Percentiles rank a stretch among this genome's conserved stretches.
phyloP scores from a whole-genome alignment of 2,888 invertebrate genomes.

The Spodoptera exigua region DNA sequence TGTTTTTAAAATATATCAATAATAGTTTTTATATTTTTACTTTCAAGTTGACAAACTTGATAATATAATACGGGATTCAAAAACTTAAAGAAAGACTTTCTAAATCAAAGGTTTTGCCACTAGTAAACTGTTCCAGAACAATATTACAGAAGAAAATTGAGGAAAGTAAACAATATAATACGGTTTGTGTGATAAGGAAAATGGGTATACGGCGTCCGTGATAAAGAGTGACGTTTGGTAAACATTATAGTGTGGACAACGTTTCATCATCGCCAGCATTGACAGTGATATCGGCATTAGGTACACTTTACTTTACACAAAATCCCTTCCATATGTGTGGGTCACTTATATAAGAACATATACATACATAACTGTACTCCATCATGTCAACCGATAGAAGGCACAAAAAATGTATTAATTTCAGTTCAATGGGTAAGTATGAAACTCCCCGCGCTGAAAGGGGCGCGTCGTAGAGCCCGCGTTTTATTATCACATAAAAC shows the following conservation, averaged over 20 bases:
- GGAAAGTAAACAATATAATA: slow-evolving; percentile 32
- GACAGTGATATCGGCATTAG: not conserved
- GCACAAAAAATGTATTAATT: slow-evolving; percentile 37
- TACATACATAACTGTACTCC: not conserved
- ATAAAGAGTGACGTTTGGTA: slow-evolving; percentile 27
- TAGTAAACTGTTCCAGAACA: not conserved
- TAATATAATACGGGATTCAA: too few species aligned
- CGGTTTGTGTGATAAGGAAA: slow-evolving; percentile 35
- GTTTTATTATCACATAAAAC: slow-evolving; percentile 55
- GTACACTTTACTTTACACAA: slow-evolving; percentile 5
- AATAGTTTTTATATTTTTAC: too few species aligned
- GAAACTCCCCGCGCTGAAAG: slow-evolving; percentile 44
- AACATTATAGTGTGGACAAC: slow-evolving; percentile 23
- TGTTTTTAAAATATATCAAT: too few species aligned
- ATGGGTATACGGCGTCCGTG: slow-evolving; percentile 13
- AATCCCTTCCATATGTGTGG: not conserved
- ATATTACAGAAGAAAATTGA: slow-evolving; percentile 9
- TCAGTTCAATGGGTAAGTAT: slow-evolving; percentile 25
- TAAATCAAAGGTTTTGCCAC: too few species aligned
- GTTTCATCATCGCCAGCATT: slow-evolving; percentile 18
- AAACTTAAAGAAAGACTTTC: too few species aligned
- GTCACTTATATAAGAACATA: not conserved
- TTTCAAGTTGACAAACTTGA: too few species aligned
- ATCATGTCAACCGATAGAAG: slow-evolving; percentile 7
- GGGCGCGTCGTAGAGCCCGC: slow-evolving; percentile 25